These are phyloP conservation scores for Atethmia centrago DNA, from an alignment of 2,888 invertebrate species.

Conservation along the genomic window DNA sequence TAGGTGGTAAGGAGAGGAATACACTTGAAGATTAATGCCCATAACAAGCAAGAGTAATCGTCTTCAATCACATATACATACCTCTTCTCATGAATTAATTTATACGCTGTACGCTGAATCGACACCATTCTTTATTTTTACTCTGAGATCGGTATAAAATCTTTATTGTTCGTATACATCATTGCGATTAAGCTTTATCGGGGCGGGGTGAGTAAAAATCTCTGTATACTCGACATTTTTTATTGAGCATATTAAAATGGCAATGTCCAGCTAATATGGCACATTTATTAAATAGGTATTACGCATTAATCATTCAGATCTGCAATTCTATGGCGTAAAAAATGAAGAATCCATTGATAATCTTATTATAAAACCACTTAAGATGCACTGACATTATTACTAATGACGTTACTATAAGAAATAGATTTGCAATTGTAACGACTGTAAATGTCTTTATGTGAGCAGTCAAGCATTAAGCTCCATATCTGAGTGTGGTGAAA, in stretches of 20 bases:
- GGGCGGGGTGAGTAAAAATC: conserved; percentile 53
- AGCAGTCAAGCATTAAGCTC: conserved; percentile 12
- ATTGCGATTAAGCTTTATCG: conserved; percentile 64
- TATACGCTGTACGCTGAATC: conserved; percentile 40
- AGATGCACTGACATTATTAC: conserved; percentile 33
- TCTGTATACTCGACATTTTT: conserved; percentile 56
- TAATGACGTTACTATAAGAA: conserved; percentile 29
- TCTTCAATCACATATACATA: conserved; percentile 46
- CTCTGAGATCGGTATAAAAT: conserved; percentile 55
- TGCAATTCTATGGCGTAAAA: conserved; percentile 22
- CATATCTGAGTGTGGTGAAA: neutral
- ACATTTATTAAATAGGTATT: conserved; percentile 57
- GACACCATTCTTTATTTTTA: conserved; percentile 52
- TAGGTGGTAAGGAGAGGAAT: conserved; percentile 24
- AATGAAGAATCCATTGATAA: conserved; percentile 27
- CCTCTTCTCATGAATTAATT: conserved; percentile 48
- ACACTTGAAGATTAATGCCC: conserved; percentile 28
- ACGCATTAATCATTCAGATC: conserved; percentile 45
- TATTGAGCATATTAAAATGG: conserved; percentile 60
- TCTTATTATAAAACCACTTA: conserved; percentile 23
- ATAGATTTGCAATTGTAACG: conserved; percentile 23
- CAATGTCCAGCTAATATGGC: conserved; percentile 57
- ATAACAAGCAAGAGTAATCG: conserved; percentile 46
- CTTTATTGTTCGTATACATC: conserved; percentile 62
- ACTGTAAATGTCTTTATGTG: conserved; percentile 7